Conservation (phyloP, 1,140 invertebrate genomes). For the Amphibalanus amphitrite region DNA sequence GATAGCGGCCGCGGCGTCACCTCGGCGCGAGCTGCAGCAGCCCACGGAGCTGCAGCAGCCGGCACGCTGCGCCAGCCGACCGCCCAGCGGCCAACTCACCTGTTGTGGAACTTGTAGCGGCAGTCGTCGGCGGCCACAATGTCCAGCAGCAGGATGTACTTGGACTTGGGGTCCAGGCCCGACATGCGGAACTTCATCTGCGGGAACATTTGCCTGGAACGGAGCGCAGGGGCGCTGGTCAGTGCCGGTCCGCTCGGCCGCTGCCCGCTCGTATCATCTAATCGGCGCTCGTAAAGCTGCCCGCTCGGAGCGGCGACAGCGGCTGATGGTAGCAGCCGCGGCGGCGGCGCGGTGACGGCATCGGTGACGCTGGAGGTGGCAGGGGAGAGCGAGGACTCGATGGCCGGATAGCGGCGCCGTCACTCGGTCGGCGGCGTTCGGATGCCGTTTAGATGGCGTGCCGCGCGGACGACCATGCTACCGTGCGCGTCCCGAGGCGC, state of each 20-base stretch:
- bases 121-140: conserved; percentile 94
- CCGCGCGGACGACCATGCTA: not conserved
- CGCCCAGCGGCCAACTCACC: conserved; percentile 31
- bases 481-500: too few relatives aligned
- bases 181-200: conserved; percentile 93
- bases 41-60: too few relatives aligned
- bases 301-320: not conserved
- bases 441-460: not conserved
- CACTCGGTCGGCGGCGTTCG: not conserved
- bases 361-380: too few relatives aligned
- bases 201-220: conserved; percentile 83
- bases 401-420: not conserved
- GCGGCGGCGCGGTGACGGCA: conserved; percentile 8
- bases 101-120: conserved; percentile 97
- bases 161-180: conserved; percentile 88
- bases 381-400: conserved; percentile 10
- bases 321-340: conserved; percentile 6
- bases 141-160: conserved; percentile 93
- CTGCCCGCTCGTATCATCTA: not conserved
- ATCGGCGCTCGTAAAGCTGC: not conserved
- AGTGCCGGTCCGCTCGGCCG: too few relatives aligned
- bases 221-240: not conserved
- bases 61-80: too few relatives aligned
- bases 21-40: too few relatives aligned
- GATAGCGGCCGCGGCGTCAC: too few relatives aligned